These are phyloP conservation scores for Nymphalis io DNA, from an alignment of 1,140 invertebrate genomes.

Conservation along the genomic window DNA sequence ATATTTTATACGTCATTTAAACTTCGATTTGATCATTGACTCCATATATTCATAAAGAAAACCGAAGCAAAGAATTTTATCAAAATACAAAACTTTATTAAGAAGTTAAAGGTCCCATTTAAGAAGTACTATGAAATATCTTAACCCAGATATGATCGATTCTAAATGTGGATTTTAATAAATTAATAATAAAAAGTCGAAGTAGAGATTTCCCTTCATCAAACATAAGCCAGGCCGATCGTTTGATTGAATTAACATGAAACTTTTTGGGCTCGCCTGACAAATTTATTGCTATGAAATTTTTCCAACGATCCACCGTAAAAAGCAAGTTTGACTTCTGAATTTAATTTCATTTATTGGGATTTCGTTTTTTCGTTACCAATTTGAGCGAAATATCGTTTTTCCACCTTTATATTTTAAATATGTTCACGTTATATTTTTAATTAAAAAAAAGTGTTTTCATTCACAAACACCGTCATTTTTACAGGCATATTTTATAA, in stretches of 20 bases:
- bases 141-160: constrained; percentile 18
- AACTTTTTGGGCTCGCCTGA: constrained; percentile 58
- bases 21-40: too few relatives aligned
- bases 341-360: constrained; percentile 68
- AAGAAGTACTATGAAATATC: background rate
- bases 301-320: constrained; percentile 52
- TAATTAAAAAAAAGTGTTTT: constrained; percentile 10
- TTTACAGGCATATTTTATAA: background rate
- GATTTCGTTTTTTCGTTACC: constrained; percentile 38
- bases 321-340: constrained; percentile 57
- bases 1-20: too few relatives aligned
- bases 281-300: constrained; percentile 67
- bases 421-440: constrained; percentile 25
- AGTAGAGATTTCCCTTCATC: constrained; percentile 48
- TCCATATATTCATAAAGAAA: too few relatives aligned
- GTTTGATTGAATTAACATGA: constrained; percentile 72
- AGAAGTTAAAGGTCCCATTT: too few relatives aligned
- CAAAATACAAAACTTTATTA: too few relatives aligned
- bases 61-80: too few relatives aligned
- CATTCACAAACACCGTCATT: background rate
- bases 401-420: constrained; percentile 19
- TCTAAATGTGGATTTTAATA: constrained; percentile 21
- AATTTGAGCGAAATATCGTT: constrained; percentile 23
- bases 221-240: constrained; percentile 63
- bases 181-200: constrained; percentile 29